phyloP scores from a whole-genome alignment of 2,113 vertebrate genomes.

The Zeus faber region DNA sequence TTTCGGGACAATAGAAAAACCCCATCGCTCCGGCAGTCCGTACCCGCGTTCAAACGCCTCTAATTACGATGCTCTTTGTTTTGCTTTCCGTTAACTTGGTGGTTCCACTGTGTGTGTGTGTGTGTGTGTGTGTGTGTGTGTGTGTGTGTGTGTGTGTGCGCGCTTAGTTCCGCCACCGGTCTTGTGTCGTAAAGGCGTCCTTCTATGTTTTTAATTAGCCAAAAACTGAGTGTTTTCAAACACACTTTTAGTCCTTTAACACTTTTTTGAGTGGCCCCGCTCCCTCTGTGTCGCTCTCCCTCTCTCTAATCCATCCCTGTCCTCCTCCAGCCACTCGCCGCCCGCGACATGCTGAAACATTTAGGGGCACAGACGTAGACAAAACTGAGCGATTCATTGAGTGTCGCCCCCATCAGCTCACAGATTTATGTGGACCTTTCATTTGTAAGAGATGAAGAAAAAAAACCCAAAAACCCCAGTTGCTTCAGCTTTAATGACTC shows the following conservation, averaged over 20 bases:
- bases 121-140: not conserved
- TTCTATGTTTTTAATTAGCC: not conserved
- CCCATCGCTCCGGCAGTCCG: constrained; percentile 4
- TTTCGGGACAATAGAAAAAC: constrained; percentile 15
- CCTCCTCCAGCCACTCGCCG: constrained; percentile 28
- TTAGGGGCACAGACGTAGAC: constrained; percentile 38
- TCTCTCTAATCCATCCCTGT: constrained; percentile 42
- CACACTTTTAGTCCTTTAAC: constrained; percentile 4
- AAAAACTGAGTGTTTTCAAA: not conserved
- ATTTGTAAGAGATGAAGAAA: too few relatives aligned
- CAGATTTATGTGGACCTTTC: constrained; percentile 24
- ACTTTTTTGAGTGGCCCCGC: not conserved
- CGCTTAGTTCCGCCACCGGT: not conserved
- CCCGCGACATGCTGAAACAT: constrained; percentile 48
- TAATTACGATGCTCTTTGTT: not conserved
- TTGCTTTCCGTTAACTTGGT: constrained; percentile 5
- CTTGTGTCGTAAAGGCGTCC: not conserved
- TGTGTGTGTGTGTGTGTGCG: not conserved
- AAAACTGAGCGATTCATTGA: constrained; percentile 25
- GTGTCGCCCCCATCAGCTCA: constrained; percentile 29
- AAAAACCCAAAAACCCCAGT: too few relatives aligned
- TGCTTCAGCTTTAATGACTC: too few relatives aligned
- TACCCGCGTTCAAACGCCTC: too few relatives aligned
- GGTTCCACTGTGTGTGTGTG: not conserved
- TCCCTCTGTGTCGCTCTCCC: constrained; percentile 7